Percentiles rank a stretch among this genome's conserved stretches.
phyloP scores from a whole-genome alignment of 1,140 invertebrate genomes.

The Venturia canescens region DNA sequence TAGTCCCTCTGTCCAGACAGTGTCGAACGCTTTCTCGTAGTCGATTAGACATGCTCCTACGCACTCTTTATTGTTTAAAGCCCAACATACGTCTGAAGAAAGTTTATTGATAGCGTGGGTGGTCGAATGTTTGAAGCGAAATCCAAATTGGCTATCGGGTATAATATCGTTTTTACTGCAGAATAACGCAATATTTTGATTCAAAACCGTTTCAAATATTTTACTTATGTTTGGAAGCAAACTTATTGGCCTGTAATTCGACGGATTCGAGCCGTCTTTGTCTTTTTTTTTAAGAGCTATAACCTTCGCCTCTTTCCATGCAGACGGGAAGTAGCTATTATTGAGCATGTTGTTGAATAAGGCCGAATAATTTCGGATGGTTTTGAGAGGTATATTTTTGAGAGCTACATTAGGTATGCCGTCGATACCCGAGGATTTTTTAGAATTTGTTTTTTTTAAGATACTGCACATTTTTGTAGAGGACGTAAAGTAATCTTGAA shows the following conservation, averaged over 20 bases:
- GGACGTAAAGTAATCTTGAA: constrained; percentile 34
- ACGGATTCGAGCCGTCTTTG: constrained; percentile 43
- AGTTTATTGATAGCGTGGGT: constrained; percentile 34
- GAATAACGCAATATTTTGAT: constrained; percentile 1
- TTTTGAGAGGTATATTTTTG: constrained; percentile 40
- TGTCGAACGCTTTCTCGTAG: constrained; percentile 60
- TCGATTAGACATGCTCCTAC: constrained; percentile 59
- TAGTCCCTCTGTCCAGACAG: constrained; percentile 51
- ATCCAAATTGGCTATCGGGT: neutral
- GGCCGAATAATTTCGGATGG: constrained; percentile 41
- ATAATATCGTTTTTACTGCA: neutral
- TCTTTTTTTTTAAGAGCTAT: constrained; percentile 51
- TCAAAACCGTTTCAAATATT: constrained; percentile 59
- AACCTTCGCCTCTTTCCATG: constrained; percentile 51
- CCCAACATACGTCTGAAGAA: constrained; percentile 28
- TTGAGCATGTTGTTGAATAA: constrained; percentile 53
- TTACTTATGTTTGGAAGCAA: constrained; percentile 61
- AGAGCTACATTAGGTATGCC: constrained; percentile 48
- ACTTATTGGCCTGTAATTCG: constrained; percentile 66
- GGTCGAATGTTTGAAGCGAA: constrained; percentile 19
- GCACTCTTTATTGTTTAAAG: constrained; percentile 49
- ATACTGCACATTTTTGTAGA: neutral
- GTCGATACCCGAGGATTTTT: constrained; percentile 44
- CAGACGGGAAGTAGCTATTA: constrained; percentile 40
- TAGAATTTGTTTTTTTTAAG: constrained; percentile 50